Conservation (phyloP, 2,888 invertebrate species). For the Sepiola atlantica region DNA sequence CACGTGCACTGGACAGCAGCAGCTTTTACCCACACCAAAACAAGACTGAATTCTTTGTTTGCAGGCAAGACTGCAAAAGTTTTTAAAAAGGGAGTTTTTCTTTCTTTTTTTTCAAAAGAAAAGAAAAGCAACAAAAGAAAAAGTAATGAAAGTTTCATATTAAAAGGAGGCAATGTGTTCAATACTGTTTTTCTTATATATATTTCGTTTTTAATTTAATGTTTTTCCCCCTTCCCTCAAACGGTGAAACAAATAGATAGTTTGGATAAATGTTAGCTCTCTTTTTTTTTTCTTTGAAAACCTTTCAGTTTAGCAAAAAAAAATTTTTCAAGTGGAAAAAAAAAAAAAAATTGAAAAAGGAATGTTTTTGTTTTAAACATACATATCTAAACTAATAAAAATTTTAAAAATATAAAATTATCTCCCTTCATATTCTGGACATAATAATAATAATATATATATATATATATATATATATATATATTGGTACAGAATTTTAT, state of each 20-base stretch:
- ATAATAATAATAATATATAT: too few relatives aligned
- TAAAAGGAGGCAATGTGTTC: background rate
- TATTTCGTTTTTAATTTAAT: background rate
- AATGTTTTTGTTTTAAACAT: background rate
- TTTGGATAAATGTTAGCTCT: too few relatives aligned
- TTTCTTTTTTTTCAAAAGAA: background rate
- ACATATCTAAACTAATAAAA: too few relatives aligned
- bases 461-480: too few relatives aligned
- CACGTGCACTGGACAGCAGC: background rate
- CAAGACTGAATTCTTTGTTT: background rate
- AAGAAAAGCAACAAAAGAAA: background rate
- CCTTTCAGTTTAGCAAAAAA: background rate
- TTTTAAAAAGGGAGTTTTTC: background rate
- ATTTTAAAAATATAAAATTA: background rate
- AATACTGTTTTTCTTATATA: background rate
- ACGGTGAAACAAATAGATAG: background rate
- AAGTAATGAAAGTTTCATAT: background rate
- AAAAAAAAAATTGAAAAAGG: slow-evolving; percentile 10
- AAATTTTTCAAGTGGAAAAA: background rate
- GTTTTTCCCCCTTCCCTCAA: background rate
- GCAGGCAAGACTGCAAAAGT: background rate
- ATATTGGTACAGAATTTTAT: too few relatives aligned
- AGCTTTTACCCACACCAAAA: background rate
- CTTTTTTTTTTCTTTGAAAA: background rate
- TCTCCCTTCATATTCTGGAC: background rate